Base-by-base conservation (phyloP, 2,113 vertebrate species). In the Scopus umbretta region DNA sequence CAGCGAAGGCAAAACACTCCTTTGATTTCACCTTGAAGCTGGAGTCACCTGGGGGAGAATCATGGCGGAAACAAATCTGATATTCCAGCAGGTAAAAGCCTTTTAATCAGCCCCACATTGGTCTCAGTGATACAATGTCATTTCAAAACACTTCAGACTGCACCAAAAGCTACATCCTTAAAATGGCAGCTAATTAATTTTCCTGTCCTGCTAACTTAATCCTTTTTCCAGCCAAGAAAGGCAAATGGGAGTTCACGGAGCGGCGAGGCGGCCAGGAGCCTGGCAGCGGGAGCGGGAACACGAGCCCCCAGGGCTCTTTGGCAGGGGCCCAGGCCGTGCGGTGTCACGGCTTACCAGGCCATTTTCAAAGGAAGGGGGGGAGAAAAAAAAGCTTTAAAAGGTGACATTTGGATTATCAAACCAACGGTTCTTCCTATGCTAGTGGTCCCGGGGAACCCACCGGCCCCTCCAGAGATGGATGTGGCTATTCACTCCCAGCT, bases 101-200 rank as follows among this genome's bases (percentile, higher is more conserved):
- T 89, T 89, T 81, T n/a, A 45, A 84, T 79, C 90, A 92, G 71
- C 30, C 63, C 56, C 43, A n/a, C 25, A 2, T 80, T 38, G 68
- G 34, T 86, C 59, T 78, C 45, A 12, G 58, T 25, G 68, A 83
- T 76, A 45, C 42, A 62, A 86, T 47, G 65, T 85, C 86, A 73
- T 90, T 95, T 94, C 88, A 32, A 91, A 93, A 82, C 58, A 65
- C 87, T 92, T 68, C 1, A 0, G 61, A 65, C 52, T 70, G 65
- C 76, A 21, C 89, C 12, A 13, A 95, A 92, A 86, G 59, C 72
- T 81, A 47, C 61, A 80, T 92, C 90, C 88, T 92, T 93, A 90
- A 95, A 96, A 93, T 63, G 95, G 92, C 95, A 97, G 88, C 86
- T 71, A 90, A 94, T 95, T 94, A 83, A 87, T 93, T 97, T 93